A percentile compares a stretch with the other conserved stretches of the same genome.
Conservation (phyloP, 2,888 invertebrate genomes). For the Agriotes lineatus region DNA sequence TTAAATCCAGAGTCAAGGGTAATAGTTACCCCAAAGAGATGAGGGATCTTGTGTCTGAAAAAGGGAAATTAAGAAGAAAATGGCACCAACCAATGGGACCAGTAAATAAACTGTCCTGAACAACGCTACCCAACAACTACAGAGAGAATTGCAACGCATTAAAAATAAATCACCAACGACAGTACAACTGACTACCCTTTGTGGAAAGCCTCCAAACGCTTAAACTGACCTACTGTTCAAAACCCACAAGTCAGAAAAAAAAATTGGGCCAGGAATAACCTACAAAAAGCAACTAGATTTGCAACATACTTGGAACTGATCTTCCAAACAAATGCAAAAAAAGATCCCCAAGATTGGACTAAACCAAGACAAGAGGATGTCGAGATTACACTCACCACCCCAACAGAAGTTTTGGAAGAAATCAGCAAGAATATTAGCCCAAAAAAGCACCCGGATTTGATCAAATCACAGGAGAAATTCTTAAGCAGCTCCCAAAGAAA, state of each 20-base stretch:
- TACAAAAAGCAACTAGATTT: no score
- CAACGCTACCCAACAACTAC: no score
- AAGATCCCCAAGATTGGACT: slow-evolving; percentile 5
- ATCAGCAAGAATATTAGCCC: slow-evolving; percentile 5
- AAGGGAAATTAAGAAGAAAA: slow-evolving; percentile 12
- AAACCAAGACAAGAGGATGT: no score
- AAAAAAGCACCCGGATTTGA: slow-evolving; percentile 18
- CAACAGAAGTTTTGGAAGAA: slow-evolving; percentile 18
- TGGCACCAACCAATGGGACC: slow-evolving; percentile 14
- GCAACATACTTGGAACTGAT: no score
- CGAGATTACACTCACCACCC: no score
- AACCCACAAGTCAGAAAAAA: neutral
- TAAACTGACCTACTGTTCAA: no score
- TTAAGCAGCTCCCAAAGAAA: no score
- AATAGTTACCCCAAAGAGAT: neutral
- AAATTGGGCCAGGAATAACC: no score
- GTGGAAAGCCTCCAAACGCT: no score
- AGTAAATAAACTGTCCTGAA: slow-evolving; percentile 15
- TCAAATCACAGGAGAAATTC: neutral
- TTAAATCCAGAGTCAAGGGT: no score
- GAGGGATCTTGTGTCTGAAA: slow-evolving; percentile 3
- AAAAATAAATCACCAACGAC: no score
- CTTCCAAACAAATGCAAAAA: no score
- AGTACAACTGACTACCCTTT: slow-evolving; percentile 9
- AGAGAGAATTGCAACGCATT: slow-evolving; percentile 2